Evolutionary conservation across 2,888 invertebrate genomes (phyloP), one percentile per base, ranked within the genome.

Genomic region (Mythimna lalbum): DNA sequence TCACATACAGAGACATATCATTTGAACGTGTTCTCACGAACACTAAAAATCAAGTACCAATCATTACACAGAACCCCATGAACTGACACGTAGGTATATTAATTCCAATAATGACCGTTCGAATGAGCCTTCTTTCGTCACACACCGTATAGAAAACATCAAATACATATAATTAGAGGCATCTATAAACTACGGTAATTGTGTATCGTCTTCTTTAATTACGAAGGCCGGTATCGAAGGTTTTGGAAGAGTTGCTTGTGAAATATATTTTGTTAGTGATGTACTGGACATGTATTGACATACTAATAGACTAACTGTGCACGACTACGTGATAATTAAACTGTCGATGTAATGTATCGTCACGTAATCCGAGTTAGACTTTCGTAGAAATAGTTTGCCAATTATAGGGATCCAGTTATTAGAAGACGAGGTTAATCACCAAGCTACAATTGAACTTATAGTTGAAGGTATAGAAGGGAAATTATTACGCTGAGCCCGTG

Each of bases 11-110:
- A 94, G 92, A 95, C 92, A 93, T 93, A 94, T 94, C 90, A 94
- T 94, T 93, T 92, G 89, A 86, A 75, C 83, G 83, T 90, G 91
- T 95, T 95, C 95, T 95, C 95, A 95, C 95, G 95, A 90, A 89
- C 89, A 88, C 89, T 90, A 95, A 95, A 95, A 95, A 93, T 92
- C 91, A 89, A 90, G 89, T 92, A 90, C 86, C 91, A 88, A 91
- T 94, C 91, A 95, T 95, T 95, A 94, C 80, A 76, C 82, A 88
- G 90, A 92, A 94, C 94, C 95, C 94, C 91, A 92, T 91, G 95
- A 95, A 92, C 95, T 93, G 87, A 93, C 95, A 95, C 95, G 95
- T 95, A 95, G 94, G 90, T 94, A 94, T 95, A 96, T 96, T 96
- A 95, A 96, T 96, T 94, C 95, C 89, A 93, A 89, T 95, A 95